Evolutionary conservation across 2,797 vertebrate species (phyloP), one percentile per base, ranked within the genome.

Genomic region (Cygnus olor): DNA sequence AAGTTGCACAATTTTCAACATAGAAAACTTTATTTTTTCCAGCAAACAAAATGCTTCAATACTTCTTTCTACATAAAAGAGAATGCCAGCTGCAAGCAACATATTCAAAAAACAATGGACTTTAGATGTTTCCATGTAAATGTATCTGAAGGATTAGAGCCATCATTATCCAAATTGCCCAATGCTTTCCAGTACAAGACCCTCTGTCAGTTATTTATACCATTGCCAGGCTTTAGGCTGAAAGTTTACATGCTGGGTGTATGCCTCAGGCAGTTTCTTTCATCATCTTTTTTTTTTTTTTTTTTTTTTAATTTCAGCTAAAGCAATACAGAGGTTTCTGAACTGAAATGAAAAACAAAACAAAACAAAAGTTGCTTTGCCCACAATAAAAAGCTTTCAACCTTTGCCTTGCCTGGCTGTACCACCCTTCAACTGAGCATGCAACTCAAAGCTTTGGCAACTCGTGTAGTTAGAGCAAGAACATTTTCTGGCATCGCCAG

Each of bases 261-360:
- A 18, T 21, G 85, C 81, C 36, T 54, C 70, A 40, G 89, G 57
- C 34, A 66, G 64, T 38, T 45, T 54, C 10, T 78, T 57, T 82
- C 56, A 68, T 76, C 14, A 71, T 51, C 34, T 34, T 56, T 60
- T n/a, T 40, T 40, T 47, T 49, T 16, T 34, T 17, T 18, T 27
- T 68, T 21, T 15, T n/a, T 66, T 44, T 19, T 58, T 21, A 6
- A 68, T 78, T 88, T 80, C 49, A 88, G 34, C 86, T 87, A 83
- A 92, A 92, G 32, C 68, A 92, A 85, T 85, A n/a, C 84, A 89
- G 60, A 49, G 80, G 74, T 60, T 87, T 70, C 71, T 78, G 45
- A 69, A 89, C 61, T 45, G 57, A 82, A 60, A 85, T 24, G 22
- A 90, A 71, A 42, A 68, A 49, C 38, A 71, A 18, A 13, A 36